Evolutionary conservation across 2,797 vertebrate genomes (phyloP).

Genomic region (Poecilia gillii): DNA sequence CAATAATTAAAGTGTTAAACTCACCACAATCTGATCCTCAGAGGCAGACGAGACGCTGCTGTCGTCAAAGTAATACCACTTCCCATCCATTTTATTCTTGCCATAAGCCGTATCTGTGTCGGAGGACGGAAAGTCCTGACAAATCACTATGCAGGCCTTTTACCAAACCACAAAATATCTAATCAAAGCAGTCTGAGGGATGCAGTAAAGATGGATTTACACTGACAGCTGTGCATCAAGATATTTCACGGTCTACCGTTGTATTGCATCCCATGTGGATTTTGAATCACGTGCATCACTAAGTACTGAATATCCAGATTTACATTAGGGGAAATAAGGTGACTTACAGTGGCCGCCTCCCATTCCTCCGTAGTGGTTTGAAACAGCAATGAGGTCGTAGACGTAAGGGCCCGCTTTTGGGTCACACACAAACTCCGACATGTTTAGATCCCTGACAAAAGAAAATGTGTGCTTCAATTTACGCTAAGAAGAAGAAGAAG

Average conservation of each 20-base stretch:
- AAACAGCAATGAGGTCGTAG: slow-evolving; percentile 95
- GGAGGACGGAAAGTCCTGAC: slow-evolving; percentile 29
- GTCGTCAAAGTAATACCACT: slow-evolving; percentile 97
- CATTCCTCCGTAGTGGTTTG: slow-evolving; percentile 98
- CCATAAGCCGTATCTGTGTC: slow-evolving; percentile 91
- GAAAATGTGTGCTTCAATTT: slow-evolving; percentile 6
- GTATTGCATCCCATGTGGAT: neutral
- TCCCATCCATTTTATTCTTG: slow-evolving; percentile 91
- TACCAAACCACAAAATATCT: slow-evolving; percentile 5
- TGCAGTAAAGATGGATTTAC: neutral
- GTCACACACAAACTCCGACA: slow-evolving; percentile 96
- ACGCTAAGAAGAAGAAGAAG: too few relatives aligned
- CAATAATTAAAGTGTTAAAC: slow-evolving; percentile 42
- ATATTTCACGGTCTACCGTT: neutral
- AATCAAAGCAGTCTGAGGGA: slow-evolving; percentile 2
- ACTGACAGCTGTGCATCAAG: neutral
- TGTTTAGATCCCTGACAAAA: slow-evolving; percentile 88
- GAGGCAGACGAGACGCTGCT: slow-evolving; percentile 91
- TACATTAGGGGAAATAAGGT: neutral
- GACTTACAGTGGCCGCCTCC: slow-evolving; percentile 97
- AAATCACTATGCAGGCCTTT: neutral
- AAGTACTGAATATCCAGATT: neutral
- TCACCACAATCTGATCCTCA: slow-evolving; percentile 97
- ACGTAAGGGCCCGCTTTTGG: slow-evolving; percentile 88
- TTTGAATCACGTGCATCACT: neutral